Base-by-base conservation (phyloP, 2,797 vertebrate species). In the Hirundo rustica region DNA sequence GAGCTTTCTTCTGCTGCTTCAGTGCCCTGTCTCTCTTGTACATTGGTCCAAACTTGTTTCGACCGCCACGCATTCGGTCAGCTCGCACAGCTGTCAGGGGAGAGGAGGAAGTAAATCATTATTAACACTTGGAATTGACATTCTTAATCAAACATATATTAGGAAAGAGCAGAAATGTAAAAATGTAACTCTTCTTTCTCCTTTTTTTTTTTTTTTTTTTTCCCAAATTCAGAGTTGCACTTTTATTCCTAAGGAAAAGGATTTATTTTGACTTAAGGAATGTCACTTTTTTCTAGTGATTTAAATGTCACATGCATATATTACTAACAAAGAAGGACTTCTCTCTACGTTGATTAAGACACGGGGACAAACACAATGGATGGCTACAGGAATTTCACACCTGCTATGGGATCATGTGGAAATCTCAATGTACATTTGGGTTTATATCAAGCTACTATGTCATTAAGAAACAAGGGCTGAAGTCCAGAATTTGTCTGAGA, bases 21-120 rank as follows among this genome's bases (percentile, higher is more conserved):
- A 99, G 85, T 55, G 99, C 99, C 73, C 99, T 98, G 98, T 99
- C 99, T 83, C 99, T 98, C 98, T 99, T 99, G 98, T 99, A 99
- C 99, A 99, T 99, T 22, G 99, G 99, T 96, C 99, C 99, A 40
- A 99, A 99, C 96, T 99, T 99, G 98, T 99, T 99, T 85, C 99
- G 98, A 80, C 99, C 99, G 0, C 99, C 99, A 6, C 99, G 99
- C 99, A 99, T 99, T 81, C 99, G 98, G 96, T 99, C 99, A 1
- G 99, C 99, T 90, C 99, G 98, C 81, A 99, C 99, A 68, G 99
- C 99, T 99, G 96, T 83, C 30, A 60, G 40, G 45, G 42, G 10
- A 81, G 44, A 80, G 38, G 55, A 79, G 51, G 54, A 51, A 45
- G 55, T 76, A 86, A 67, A 76, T 70, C 3, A 32, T 40, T 93